phyloP scores from a whole-genome alignment of 2,113 vertebrate genomes.

The Aviceda subcristata region DNA sequence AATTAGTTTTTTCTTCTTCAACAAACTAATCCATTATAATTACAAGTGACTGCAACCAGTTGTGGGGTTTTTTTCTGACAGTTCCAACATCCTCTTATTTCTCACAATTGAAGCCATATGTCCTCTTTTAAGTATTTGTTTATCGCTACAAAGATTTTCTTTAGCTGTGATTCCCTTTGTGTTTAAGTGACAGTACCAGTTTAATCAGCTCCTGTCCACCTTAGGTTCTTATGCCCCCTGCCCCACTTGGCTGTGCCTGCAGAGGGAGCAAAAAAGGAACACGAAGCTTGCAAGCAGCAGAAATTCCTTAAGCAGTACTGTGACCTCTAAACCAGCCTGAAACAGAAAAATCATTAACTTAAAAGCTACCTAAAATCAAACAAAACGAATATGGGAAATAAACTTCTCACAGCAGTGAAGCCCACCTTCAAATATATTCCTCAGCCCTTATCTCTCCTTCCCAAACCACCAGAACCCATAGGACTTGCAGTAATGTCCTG shows the following conservation, averaged over 20 bases:
- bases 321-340: not conserved
- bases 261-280: not conserved
- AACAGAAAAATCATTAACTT: not conserved
- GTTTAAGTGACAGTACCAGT: not conserved
- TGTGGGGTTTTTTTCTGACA: not conserved
- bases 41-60: not conserved
- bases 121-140: not conserved
- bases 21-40: not conserved
- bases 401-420: not conserved
- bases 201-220: not conserved
- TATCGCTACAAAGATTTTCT: not conserved
- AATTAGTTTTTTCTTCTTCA: not conserved
- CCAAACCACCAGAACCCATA: not conserved
- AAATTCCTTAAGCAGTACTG: not conserved
- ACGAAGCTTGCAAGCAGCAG: not conserved
- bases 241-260: not conserved
- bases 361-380: not conserved
- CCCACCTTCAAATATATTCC: not conserved
- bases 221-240: not conserved
- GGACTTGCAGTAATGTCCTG: not conserved
- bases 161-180: not conserved
- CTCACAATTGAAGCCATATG: not conserved
- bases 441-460: not conserved
- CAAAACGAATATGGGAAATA: not conserved
- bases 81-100: not conserved